Conservation (phyloP, 2,888 invertebrate genomes). For the Drosophila testacea region DNA sequence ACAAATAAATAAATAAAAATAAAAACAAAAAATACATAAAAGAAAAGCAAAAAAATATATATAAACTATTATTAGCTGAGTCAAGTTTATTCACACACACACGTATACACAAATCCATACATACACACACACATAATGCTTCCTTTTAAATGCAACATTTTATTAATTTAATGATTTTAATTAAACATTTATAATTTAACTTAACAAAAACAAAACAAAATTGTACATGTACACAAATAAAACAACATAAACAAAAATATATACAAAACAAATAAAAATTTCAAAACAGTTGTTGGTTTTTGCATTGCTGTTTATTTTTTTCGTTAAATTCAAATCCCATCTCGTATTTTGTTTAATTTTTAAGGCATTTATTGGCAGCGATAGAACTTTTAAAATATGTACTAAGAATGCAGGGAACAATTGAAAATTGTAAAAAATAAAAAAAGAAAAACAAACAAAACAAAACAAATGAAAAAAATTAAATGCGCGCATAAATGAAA, state of each 20-base stretch:
- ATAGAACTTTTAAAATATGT: constrained; percentile 55
- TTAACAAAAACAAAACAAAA: constrained; percentile 49
- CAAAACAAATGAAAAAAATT: constrained; percentile 21
- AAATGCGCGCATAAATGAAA: constrained; percentile 43
- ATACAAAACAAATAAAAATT: constrained; percentile 20
- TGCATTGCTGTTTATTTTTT: constrained; percentile 20
- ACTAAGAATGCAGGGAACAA: constrained; percentile 80
- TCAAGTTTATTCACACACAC: constrained; percentile 54
- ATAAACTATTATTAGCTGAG: constrained; percentile 61
- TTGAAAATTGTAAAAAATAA: constrained; percentile 75
- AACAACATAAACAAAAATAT: constrained; percentile 59
- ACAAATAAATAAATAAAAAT: constrained; percentile 28
- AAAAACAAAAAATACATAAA: constrained; percentile 27
- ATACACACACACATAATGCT: constrained; percentile 67
- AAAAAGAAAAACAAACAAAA: constrained; percentile 20
- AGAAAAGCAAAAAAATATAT: constrained; percentile 23
- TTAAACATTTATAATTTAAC: constrained; percentile 62
- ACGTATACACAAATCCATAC: constrained; percentile 28
- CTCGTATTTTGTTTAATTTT: constrained; percentile 25
- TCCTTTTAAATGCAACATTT: constrained; percentile 80
- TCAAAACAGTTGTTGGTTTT: constrained; percentile 41
- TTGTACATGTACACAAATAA: constrained; percentile 74
- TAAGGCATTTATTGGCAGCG: constrained; percentile 41
- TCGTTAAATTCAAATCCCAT: constrained; percentile 3
- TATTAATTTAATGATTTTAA: constrained; percentile 68